These are phyloP conservation scores for Brachyalestes nurse DNA, from an alignment of 2,797 vertebrate genomes.

Conservation along the genomic window DNA sequence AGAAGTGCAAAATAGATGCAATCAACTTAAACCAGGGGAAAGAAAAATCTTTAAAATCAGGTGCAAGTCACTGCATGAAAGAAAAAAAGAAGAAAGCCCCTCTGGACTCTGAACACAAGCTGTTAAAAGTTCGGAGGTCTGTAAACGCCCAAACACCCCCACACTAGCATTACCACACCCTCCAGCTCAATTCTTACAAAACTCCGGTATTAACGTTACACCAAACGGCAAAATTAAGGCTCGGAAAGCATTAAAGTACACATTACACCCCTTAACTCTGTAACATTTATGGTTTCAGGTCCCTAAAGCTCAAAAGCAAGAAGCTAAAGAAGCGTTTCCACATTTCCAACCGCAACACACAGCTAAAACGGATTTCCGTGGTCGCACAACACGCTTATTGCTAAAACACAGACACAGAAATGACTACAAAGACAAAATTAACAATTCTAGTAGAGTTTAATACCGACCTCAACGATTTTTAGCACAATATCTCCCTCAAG, in stretches of 20 bases:
- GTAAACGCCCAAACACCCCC: not conserved
- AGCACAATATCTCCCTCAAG: not conserved
- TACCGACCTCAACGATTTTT: not conserved
- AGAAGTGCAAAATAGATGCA: not conserved
- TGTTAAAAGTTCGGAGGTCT: not conserved
- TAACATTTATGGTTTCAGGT: too few species aligned
- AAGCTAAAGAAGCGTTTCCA: not conserved
- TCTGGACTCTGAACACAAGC: not conserved
- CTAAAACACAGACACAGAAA: not conserved
- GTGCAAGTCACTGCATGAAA: too few species aligned
- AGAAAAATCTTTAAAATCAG: not conserved
- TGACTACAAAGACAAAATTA: not conserved
- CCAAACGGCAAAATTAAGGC: not conserved
- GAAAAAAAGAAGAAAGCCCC: not conserved
- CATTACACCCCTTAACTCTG: too few species aligned
- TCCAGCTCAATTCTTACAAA: not conserved
- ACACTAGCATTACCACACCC: not conserved
- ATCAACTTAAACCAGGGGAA: not conserved
- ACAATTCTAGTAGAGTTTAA: too few species aligned
- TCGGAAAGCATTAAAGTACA: not conserved
- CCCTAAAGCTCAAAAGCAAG: not conserved
- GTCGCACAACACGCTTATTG: not conserved
- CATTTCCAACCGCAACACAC: not conserved
- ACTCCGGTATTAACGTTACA: not conserved
- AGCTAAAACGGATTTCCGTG: not conserved